Conservation (phyloP, 2,888 invertebrate genomes). For the Chouioia cunea region DNA sequence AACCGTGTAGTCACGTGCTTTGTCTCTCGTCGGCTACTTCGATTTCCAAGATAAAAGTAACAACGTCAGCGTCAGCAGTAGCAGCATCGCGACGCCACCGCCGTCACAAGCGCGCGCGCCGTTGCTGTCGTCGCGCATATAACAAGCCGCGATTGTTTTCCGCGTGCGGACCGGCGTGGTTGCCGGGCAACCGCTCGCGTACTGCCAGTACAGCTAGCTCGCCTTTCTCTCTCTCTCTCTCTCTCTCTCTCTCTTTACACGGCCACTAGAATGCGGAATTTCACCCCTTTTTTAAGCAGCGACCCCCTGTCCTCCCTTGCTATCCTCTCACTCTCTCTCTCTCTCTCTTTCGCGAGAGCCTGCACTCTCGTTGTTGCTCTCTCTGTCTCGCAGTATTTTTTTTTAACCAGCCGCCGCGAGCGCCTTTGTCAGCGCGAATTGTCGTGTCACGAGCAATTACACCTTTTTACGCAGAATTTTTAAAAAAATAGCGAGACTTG, state of each 20-base stretch:
- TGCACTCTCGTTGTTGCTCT: slow-evolving; percentile 25
- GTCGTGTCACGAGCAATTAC: slow-evolving; percentile 31
- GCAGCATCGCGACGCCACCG: slow-evolving; percentile 5
- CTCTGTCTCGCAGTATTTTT: neutral
- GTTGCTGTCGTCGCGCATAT: slow-evolving; percentile 29
- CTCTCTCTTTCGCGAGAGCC: slow-evolving; percentile 40
- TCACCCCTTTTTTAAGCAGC: slow-evolving; percentile 28
- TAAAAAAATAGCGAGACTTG: neutral
- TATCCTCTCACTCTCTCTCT: slow-evolving; percentile 1
- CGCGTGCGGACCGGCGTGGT: slow-evolving; percentile 49
- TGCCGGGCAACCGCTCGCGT: slow-evolving; percentile 51
- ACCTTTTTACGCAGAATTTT: slow-evolving; percentile 22
- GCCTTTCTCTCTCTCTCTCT: neutral
- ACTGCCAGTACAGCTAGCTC: neutral
- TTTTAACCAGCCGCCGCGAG: neutral
- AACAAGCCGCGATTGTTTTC: slow-evolving; percentile 50
- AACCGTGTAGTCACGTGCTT: neutral
- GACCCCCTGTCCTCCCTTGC: neutral
- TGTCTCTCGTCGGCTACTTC: slow-evolving; percentile 8
- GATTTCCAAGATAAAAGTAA: slow-evolving; percentile 41
- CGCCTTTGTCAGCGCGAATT: slow-evolving; percentile 19
- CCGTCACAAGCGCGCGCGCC: slow-evolving; percentile 8
- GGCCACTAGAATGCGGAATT: slow-evolving; percentile 37
- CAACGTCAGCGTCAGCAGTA: slow-evolving; percentile 49
- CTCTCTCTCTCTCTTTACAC: neutral